Evolutionary conservation across 1,140 invertebrate species (phyloP).

Genomic region (Phymorhynchus buccinoides): DNA sequence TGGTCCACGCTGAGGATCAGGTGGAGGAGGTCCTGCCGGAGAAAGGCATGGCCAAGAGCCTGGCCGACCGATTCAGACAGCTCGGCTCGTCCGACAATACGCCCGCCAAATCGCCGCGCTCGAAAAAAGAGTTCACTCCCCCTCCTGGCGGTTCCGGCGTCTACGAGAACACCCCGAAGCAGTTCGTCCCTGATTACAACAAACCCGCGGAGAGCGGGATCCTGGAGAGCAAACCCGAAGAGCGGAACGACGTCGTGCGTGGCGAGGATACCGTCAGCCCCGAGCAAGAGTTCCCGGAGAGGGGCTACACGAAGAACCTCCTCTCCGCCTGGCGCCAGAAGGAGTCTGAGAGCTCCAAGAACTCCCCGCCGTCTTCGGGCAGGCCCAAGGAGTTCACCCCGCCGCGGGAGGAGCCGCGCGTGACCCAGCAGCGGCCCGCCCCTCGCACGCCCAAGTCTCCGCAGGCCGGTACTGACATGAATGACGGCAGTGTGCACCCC

Average conservation of each 20-base stretch:
- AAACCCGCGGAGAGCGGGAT: slow-evolving; percentile 63
- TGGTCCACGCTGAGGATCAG: slow-evolving; percentile 54
- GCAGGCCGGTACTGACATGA: slow-evolving; percentile 51
- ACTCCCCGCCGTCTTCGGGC: slow-evolving; percentile 50
- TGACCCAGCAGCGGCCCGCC: slow-evolving; percentile 37
- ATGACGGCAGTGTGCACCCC: slow-evolving; percentile 58
- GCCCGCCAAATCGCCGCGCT: slow-evolving; percentile 44
- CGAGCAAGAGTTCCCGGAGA: slow-evolving; percentile 65
- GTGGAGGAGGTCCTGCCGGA: slow-evolving; percentile 62
- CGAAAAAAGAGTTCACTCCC: slow-evolving; percentile 61
- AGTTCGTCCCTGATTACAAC: slow-evolving; percentile 55
- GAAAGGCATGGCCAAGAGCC: slow-evolving; percentile 60
- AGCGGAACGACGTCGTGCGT: slow-evolving; percentile 53
- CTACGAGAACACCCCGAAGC: slow-evolving; percentile 61
- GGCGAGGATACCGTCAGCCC: slow-evolving; percentile 48
- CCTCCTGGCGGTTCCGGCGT: slow-evolving; percentile 56
- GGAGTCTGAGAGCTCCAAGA: slow-evolving; percentile 55
- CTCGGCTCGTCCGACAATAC: slow-evolving; percentile 50
- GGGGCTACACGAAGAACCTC: slow-evolving; percentile 65
- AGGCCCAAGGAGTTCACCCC: slow-evolving; percentile 67
- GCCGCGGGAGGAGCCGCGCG: slow-evolving; percentile 57
- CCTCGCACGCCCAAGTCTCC: slow-evolving; percentile 50
- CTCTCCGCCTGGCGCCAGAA: slow-evolving; percentile 65
- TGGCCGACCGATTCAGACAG: slow-evolving; percentile 62
- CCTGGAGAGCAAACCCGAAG: slow-evolving; percentile 61